Evolutionary conservation across 2,888 invertebrate species (phyloP), one percentile per base, ranked within the genome.

Genomic region (Frankliniella fusca): DNA sequence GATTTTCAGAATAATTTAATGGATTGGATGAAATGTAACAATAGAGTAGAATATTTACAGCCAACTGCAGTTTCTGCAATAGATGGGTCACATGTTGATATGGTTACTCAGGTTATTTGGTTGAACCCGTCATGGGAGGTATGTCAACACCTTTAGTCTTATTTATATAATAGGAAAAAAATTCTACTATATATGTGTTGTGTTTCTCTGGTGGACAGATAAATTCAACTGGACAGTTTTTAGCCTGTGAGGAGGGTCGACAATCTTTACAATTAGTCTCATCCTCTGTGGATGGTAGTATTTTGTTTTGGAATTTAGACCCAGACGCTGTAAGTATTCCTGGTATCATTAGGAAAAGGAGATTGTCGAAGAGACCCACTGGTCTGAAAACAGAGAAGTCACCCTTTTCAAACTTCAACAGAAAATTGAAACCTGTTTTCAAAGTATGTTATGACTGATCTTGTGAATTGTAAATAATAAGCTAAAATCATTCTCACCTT

Each of bases 371-470:
- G 27, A 23, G 70, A 8, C 70, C 70, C 23, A 27, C 70, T 27
- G 27, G 70, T 12, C 70, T 76, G 9, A 76, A 27, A 27, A 76
- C 70, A 23, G 70, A 27, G 27, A 76, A 76, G 27, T 76, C 70
- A 7, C 70, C 70, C n/a, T 76, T 76, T 27, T 23, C 27, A n/a
- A 76, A 76, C 27, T 76, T 76, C 27, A 76, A 76, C 27, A 76
- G 70, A 27, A 76, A 76, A 76, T 76, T 76, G 12, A 76, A 76
- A 27, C 70, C 70, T 27, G 70, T 76, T 23, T 76, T 76, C 70
- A 76, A 27, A 27, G 70, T 76, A 76, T 27, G 23, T 2, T 38
- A 38, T 38, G 38, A 38, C 38, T 38, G 38, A 3, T 38, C 5
- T 38, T 38, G 2, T 38, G 5, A 38, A 38, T 3, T 38, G 15